A percentile compares a stretch with the other conserved stretches of the same genome.
phyloP scores from a whole-genome alignment of 92 coral and sea anemone species.

The Siderastrea radians region DNA sequence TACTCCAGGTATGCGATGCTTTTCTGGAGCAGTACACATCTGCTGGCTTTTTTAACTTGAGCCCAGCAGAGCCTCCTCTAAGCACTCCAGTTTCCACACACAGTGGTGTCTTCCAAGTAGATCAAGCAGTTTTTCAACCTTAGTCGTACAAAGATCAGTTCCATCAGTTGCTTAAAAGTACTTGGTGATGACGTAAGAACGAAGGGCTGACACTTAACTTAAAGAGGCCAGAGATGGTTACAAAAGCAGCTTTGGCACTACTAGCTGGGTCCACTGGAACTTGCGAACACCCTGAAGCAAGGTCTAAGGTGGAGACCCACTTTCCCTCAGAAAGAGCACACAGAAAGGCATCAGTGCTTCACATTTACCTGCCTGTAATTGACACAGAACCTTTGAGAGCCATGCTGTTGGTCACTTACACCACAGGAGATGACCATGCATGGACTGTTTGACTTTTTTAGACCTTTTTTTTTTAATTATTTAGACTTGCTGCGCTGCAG shows the following conservation, averaged over 20 bases:
- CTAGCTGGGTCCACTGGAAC: slow-evolving; percentile 43
- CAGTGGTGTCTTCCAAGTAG: slow-evolving; percentile 36
- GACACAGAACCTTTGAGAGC: slow-evolving; percentile 35
- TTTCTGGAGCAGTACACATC: slow-evolving; percentile 45
- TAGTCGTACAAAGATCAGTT: slow-evolving; percentile 24
- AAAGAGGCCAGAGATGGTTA: slow-evolving; percentile 38
- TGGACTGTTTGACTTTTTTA: slow-evolving; percentile 1
- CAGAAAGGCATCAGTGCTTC: slow-evolving; percentile 39
- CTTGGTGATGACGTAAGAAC: slow-evolving; percentile 39
- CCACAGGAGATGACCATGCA: slow-evolving; percentile 34
- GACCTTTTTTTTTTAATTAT: neutral
- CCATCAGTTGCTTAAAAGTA: slow-evolving; percentile 58
- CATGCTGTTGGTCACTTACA: slow-evolving; percentile 37
- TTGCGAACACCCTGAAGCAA: slow-evolving; percentile 56
- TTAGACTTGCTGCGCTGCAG: slow-evolving; percentile 10
- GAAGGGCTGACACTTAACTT: slow-evolving; percentile 54
- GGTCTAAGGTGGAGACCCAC: slow-evolving; percentile 45
- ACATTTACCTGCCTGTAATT: slow-evolving; percentile 38
- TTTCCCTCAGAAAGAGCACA: slow-evolving; percentile 26
- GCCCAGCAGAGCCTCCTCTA: slow-evolving; percentile 21
- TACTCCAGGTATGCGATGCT: slow-evolving; percentile 54
- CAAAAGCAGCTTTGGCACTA: slow-evolving; percentile 35
- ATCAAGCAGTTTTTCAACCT: neutral
- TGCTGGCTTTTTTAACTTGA: slow-evolving; percentile 29
- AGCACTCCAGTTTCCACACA: slow-evolving; percentile 41